A percentile compares a stretch with the other conserved stretches of the same genome.
These are phyloP conservation scores for Antedon mediterranea DNA, from an alignment of 53 echinoderm and acorn worm genomes.

Conservation along the genomic window DNA sequence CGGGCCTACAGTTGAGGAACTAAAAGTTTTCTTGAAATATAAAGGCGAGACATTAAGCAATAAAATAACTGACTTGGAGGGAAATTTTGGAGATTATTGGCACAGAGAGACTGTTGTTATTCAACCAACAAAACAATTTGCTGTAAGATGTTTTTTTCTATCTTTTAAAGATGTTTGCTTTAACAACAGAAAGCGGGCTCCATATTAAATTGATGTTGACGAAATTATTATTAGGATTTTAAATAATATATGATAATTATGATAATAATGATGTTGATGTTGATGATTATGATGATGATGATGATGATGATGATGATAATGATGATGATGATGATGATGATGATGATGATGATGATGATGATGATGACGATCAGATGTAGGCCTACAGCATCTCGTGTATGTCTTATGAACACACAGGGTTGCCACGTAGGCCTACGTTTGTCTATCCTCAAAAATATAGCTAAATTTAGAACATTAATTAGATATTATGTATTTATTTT, in stretches of 20 bases:
- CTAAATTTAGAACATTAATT: background rate
- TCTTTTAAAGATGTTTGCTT: no score
- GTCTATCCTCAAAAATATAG: no score
- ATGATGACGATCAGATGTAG: background rate
- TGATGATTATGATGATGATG: no score
- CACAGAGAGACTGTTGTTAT: conserved; percentile 46
- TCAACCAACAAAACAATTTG: conserved; percentile 17
- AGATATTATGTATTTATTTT: background rate
- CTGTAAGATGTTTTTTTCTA: conserved; percentile 14
- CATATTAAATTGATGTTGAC: no score
- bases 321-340: background rate
- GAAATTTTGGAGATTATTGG: conserved; percentile 57
- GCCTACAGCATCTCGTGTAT: background rate
- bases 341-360: background rate
- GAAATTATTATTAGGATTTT: no score
- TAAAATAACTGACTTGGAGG: conserved; percentile 31
- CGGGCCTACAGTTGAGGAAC: conserved; percentile 48
- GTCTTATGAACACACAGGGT: background rate
- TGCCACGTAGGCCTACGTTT: no score
- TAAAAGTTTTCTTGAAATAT: conserved; percentile 50
- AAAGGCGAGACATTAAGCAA: conserved; percentile 8
- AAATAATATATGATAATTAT: no score
- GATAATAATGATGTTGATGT: no score
- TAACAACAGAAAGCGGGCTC: no score
- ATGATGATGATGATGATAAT: no score